Conservation (phyloP, 2,797 vertebrate genomes). For the Smutsia temminckii region DNA sequence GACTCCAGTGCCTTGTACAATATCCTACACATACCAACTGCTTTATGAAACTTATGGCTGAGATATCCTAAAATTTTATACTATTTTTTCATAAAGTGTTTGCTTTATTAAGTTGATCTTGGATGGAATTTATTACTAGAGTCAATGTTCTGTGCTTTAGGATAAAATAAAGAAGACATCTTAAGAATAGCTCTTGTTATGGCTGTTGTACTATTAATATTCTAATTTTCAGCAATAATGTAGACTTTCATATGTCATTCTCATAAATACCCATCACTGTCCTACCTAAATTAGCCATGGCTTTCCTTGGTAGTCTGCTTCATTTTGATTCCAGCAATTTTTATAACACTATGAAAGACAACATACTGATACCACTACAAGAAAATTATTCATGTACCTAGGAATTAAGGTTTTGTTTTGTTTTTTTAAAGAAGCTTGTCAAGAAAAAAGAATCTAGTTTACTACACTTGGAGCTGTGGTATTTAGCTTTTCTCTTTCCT, state of each 20-base stretch:
- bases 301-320: conserved; percentile 34
- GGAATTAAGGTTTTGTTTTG: neutral
- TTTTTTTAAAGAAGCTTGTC: conserved; percentile 36
- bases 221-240: conserved; percentile 37
- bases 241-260: conserved; percentile 40
- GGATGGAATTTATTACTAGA: conserved; percentile 54
- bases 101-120: conserved; percentile 49
- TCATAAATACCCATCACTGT: conserved; percentile 38
- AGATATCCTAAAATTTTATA: neutral
- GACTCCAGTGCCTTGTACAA: neutral
- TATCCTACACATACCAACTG: neutral
- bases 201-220: conserved; percentile 38
- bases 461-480: conserved; percentile 44
- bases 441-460: conserved; percentile 33
- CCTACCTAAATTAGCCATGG: neutral
- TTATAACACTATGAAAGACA: conserved; percentile 54
- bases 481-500: conserved; percentile 46
- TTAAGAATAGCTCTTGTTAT: conserved; percentile 41
- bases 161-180: conserved; percentile 37
- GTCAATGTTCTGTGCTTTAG: conserved; percentile 24
- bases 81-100: conserved; percentile 36
- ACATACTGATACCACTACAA: conserved; percentile 11
- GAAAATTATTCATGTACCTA: conserved; percentile 22
- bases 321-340: conserved; percentile 42
- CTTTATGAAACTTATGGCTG: neutral